Conservation (phyloP, 1,140 invertebrate genomes). For the Penaeus indicus region DNA sequence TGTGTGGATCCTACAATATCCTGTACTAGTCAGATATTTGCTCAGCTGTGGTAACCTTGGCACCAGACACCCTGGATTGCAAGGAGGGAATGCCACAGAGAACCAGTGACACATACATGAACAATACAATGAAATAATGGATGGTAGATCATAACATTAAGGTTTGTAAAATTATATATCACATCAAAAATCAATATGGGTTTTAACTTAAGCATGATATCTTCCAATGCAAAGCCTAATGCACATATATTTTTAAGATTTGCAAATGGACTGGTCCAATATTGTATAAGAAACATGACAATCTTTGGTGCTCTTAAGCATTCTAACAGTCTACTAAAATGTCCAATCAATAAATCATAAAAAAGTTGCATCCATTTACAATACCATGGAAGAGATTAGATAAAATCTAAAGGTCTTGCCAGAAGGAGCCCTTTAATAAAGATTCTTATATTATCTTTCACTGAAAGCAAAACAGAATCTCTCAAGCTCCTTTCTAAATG, state of each 20-base stretch:
- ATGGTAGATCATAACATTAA: conserved; percentile 30
- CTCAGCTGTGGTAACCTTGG: conserved; percentile 6
- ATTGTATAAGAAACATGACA: conserved; percentile 48
- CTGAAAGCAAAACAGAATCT: conserved; percentile 22
- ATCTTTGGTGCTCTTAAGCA: conserved; percentile 41
- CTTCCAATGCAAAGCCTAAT: conserved; percentile 46
- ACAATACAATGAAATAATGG: conserved; percentile 25
- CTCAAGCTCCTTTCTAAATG: conserved; percentile 27
- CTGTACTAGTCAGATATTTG: conserved; percentile 3
- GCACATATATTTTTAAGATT: conserved; percentile 29
- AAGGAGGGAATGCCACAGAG: conserved; percentile 42
- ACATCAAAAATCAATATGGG: conserved; percentile 16
- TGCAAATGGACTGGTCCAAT: conserved; percentile 57
- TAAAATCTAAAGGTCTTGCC: conserved; percentile 32
- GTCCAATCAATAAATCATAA: conserved; percentile 39
- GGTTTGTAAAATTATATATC: conserved; percentile 42
- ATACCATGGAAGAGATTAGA: conserved; percentile 38
- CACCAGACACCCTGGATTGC: conserved; percentile 17
- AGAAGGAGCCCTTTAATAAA: conserved; percentile 41
- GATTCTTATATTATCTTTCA: conserved; percentile 32
- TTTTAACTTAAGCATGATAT: conserved; percentile 42
- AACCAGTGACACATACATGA: conserved; percentile 41
- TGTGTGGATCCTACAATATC: too few species aligned
- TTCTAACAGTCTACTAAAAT: conserved; percentile 20
- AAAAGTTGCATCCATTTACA: conserved; percentile 28